A percentile compares a stretch with the other conserved stretches of the same genome.
Conservation (phyloP, 2,888 invertebrate species). For the Fabriciana adippe region DNA sequence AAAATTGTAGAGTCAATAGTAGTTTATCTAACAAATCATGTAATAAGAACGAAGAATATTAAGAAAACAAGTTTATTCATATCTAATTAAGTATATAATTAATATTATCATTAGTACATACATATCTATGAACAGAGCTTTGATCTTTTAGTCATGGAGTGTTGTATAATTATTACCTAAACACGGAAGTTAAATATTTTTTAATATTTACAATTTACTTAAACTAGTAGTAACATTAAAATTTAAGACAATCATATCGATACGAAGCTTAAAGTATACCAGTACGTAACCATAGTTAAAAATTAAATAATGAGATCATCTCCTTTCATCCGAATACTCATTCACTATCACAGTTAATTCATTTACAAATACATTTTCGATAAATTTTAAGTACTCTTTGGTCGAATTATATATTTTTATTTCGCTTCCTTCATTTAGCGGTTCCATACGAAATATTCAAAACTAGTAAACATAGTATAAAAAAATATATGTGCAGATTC, state of each 20-base stretch:
- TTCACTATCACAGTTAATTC: slow-evolving; percentile 77
- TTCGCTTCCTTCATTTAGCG: slow-evolving; percentile 2
- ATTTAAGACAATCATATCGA: slow-evolving; percentile 29
- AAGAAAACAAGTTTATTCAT: slow-evolving; percentile 17
- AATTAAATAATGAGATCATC: slow-evolving; percentile 45
- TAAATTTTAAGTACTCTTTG: slow-evolving; percentile 57
- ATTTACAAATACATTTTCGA: slow-evolving; percentile 66
- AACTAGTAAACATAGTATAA: background rate
- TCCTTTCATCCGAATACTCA: slow-evolving; percentile 46
- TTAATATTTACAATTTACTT: slow-evolving; percentile 38
- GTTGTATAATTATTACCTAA: slow-evolving; percentile 19
- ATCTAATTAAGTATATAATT: slow-evolving; percentile 33
- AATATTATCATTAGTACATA: slow-evolving; percentile 41
- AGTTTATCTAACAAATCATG: background rate
- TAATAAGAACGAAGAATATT: slow-evolving; percentile 41
- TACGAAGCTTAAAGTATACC: slow-evolving; percentile 28
- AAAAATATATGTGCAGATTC: background rate
- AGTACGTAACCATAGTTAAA: slow-evolving; percentile 23
- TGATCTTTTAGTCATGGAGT: slow-evolving; percentile 23
- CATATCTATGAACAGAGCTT: slow-evolving; percentile 62
- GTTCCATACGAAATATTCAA: background rate
- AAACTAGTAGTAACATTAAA: slow-evolving; percentile 13
- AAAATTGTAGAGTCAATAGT: too few species aligned
- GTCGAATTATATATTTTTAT: slow-evolving; percentile 53
- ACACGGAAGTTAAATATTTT: slow-evolving; percentile 32